Base-by-base conservation (phyloP, 2,113 vertebrate species). In the Odontophorus gujanensis region DNA sequence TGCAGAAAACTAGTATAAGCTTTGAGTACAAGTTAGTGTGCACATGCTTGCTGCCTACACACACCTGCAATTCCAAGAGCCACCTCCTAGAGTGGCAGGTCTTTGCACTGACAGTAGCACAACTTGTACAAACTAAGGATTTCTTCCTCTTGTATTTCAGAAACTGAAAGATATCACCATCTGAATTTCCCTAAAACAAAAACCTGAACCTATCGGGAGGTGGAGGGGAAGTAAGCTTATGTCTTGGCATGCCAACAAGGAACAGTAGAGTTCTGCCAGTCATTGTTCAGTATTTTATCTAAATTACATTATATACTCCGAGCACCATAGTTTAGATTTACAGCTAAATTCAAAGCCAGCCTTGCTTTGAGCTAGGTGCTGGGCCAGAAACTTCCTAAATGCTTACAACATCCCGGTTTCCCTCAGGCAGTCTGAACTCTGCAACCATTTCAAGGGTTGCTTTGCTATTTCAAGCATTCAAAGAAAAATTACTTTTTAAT, bases 81-180 rank as follows among this genome's bases (percentile, higher is more conserved):
- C 24, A 34, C 12, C 69, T 74, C n/a, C 84, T 63, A 32, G 38
- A 11, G 62, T 32, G 34, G 17, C 36, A 77, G 24, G 13, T 63
- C 65, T 84, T 40, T 34, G 30, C 57, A 61, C 25, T 7, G 72
- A 66, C 74, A 58, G 62, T n/a, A 63, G 34, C 53, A 67, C 4
- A 1, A 4, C 21, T 62, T 45, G 47, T 1, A 1, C 12, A 36
- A 32, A 43, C 5, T 59, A 15, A 28, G 30, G 21, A n/a, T 55
- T 48, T 80, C 24, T 51, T 21, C 36, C 65, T 36, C 17, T 28
- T 11, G 8, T 51, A 22, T 72, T 93, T 83, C 72, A 51, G 19
- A 63, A 67, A 25, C 2, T 4, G 20, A 36, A 74, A 74, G 80
- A 38, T 43, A 79, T 36, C 22, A 45, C 32, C 14, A 38, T n/a